Percentiles rank a stretch among this genome's conserved stretches.
These are phyloP conservation scores for Rhagologus leucostigma DNA, from an alignment of 2,113 vertebrate species.

Conservation along the genomic window DNA sequence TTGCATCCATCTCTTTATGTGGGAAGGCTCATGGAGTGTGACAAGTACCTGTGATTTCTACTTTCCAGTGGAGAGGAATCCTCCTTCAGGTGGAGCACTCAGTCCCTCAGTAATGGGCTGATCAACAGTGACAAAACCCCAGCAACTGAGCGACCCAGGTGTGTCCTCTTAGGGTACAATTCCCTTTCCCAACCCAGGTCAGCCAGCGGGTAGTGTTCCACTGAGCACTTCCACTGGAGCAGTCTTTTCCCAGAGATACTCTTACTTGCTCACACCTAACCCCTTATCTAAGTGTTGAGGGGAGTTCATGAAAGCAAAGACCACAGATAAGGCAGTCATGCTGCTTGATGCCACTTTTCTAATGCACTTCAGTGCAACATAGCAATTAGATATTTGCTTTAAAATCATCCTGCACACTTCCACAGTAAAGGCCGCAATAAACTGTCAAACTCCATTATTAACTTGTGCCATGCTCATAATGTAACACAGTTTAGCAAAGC, in stretches of 20 bases:
- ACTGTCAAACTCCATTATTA: not conserved
- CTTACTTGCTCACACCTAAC: not conserved
- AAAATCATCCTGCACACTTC: not conserved
- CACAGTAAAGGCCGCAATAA: not conserved
- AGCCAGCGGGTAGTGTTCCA: not conserved
- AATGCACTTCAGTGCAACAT: not conserved
- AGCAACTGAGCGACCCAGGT: not conserved
- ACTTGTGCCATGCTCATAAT: fast-evolving
- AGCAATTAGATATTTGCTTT: not conserved
- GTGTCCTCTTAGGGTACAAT: not conserved
- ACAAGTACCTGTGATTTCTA: not conserved
- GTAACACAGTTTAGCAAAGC: not conserved
- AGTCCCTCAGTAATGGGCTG: not conserved
- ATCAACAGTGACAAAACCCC: not conserved
- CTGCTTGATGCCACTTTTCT: not conserved
- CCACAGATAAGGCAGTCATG: not conserved
- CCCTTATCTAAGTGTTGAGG: fast-evolving
- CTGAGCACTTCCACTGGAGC: not conserved
- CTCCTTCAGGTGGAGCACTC: not conserved
- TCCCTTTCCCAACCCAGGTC: not conserved
- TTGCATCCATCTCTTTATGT: not conserved
- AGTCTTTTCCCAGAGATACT: not conserved
- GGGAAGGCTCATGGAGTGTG: not conserved
- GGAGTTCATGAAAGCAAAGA: not conserved
- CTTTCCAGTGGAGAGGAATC: not conserved